Evolutionary conservation across 2,113 vertebrate genomes (phyloP).

Genomic region (Psophia crepitans): DNA sequence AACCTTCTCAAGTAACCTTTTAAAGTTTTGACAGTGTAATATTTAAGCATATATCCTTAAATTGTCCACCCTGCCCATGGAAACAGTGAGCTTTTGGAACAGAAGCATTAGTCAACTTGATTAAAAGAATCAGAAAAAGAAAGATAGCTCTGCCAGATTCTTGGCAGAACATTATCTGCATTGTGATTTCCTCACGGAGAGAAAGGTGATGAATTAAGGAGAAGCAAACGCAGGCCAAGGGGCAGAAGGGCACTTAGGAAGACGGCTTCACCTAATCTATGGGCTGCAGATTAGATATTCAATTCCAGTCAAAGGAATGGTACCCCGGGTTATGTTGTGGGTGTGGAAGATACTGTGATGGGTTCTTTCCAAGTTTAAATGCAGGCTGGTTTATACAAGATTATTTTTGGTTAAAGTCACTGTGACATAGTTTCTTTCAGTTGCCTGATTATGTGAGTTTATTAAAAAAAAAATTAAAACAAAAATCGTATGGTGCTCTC

Average conservation of each 20-base stretch:
- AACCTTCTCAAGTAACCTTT: background rate
- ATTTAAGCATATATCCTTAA: background rate
- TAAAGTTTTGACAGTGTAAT: constrained; percentile 2
- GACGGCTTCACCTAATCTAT: constrained; percentile 13
- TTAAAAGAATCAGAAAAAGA: background rate
- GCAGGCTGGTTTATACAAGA: constrained; percentile 39
- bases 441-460: constrained; percentile 13
- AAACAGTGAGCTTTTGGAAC: constrained; percentile 40
- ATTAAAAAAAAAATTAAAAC: background rate
- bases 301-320: constrained; percentile 58
- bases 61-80: background rate
- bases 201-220: constrained; percentile 59
- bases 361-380: constrained; percentile 58
- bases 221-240: constrained; percentile 44
- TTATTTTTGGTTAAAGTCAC: constrained; percentile 59
- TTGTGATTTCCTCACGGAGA: constrained; percentile 48
- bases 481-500: background rate
- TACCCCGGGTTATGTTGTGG: constrained; percentile 37
- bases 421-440: constrained; percentile 41
- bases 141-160: constrained; percentile 44
- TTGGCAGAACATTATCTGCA: constrained; percentile 58
- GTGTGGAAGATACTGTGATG: constrained; percentile 31
- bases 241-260: constrained; percentile 23
- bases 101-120: constrained; percentile 5
- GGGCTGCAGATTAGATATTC: constrained; percentile 54